Evolutionary conservation across 2,113 vertebrate genomes (phyloP).

Genomic region (Epinephelus moara): DNA sequence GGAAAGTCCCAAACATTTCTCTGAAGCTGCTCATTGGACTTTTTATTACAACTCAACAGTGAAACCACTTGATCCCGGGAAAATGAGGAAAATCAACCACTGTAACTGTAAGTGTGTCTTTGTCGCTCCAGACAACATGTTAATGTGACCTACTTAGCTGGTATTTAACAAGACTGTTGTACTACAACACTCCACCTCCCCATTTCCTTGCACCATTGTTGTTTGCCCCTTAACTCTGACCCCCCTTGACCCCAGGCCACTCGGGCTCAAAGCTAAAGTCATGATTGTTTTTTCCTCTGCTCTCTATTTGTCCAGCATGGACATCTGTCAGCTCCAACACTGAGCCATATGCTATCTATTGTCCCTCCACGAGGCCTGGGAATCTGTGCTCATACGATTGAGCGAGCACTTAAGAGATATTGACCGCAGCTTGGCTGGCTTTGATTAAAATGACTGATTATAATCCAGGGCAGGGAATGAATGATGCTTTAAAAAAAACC

Average conservation of each 20-base stretch:
- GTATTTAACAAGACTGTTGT: slow-evolving; percentile 32
- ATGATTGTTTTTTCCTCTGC: slow-evolving; percentile 70
- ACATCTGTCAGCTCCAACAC: slow-evolving; percentile 79
- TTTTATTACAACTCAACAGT: background rate
- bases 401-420: slow-evolving; percentile 58
- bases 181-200: slow-evolving; percentile 27
- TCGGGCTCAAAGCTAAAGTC: slow-evolving; percentile 71
- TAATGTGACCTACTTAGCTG: slow-evolving; percentile 59
- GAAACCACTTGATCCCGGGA: background rate
- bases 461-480: slow-evolving; percentile 19
- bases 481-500: slow-evolving; percentile 12
- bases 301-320: slow-evolving; percentile 62
- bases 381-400: slow-evolving; percentile 50
- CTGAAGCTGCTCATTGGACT: background rate
- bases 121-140: slow-evolving; percentile 31
- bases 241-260: slow-evolving; percentile 53
- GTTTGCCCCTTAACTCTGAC: slow-evolving; percentile 50
- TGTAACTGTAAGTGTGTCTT: background rate
- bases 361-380: slow-evolving; percentile 46
- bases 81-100: background rate
- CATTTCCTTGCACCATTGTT: slow-evolving; percentile 41
- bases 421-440: slow-evolving; percentile 33
- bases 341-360: slow-evolving; percentile 80
- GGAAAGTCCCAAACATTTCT: slow-evolving; percentile 56
- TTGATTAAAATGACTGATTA: slow-evolving; percentile 64